Evolutionary conservation across 2,888 invertebrate species (phyloP).

Genomic region (Clitarchus hookeri): DNA sequence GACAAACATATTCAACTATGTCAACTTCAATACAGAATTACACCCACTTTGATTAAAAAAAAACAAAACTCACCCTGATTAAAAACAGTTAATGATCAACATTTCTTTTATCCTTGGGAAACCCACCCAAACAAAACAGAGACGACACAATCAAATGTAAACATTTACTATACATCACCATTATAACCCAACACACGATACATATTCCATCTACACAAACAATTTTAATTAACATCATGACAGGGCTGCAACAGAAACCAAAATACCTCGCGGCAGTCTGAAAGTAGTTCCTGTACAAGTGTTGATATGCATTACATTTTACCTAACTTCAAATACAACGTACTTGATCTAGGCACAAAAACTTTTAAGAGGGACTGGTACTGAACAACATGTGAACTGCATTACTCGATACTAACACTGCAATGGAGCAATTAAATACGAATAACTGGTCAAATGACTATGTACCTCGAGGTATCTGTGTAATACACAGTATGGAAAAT

Average conservation of each 20-base stretch:
- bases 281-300: background rate
- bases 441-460: too few relatives aligned
- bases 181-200: background rate
- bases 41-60: background rate
- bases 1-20: background rate
- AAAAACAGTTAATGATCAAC: background rate
- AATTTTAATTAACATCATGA: background rate
- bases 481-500: too few relatives aligned
- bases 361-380: too few relatives aligned
- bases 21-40: background rate
- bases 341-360: too few relatives aligned
- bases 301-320: background rate
- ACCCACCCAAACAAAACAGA: background rate
- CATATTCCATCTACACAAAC: background rate
- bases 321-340: too few relatives aligned
- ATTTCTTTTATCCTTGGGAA: background rate
- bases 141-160: background rate
- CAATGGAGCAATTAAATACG: too few relatives aligned
- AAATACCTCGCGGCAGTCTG: background rate
- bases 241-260: background rate
- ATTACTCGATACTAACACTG: too few relatives aligned
- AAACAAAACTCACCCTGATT: background rate
- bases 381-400: too few relatives aligned
- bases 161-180: background rate
- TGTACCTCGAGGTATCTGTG: too few relatives aligned